Conservation (phyloP, 2,797 vertebrate species). For the Sebastes diaconus region DNA sequence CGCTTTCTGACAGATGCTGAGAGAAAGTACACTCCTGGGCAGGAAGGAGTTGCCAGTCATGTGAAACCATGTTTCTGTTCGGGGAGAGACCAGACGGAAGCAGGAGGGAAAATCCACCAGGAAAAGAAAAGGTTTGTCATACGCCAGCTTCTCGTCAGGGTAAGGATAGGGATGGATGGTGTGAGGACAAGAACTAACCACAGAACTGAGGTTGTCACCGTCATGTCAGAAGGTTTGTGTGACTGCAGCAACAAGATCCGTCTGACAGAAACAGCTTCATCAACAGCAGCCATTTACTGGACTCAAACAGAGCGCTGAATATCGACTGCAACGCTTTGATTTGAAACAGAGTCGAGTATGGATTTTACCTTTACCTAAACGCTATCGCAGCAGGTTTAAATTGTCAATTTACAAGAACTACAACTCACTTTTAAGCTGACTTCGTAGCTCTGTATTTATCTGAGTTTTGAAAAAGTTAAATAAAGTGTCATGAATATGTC, state of each 20-base stretch:
- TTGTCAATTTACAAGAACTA: neutral
- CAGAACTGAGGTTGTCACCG: neutral
- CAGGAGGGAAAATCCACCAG: slow-evolving; percentile 20
- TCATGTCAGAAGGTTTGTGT: neutral
- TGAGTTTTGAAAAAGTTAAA: neutral
- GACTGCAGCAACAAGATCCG: neutral
- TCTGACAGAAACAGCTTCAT: slow-evolving; percentile 29
- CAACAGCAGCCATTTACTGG: slow-evolving; percentile 4
- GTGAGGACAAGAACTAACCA: neutral
- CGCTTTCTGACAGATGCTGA: slow-evolving; percentile 60
- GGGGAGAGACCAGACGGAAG: slow-evolving; percentile 21
- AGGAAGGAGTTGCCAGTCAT: slow-evolving; percentile 46
- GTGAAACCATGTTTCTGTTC: slow-evolving; percentile 52
- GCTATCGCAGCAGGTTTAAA: neutral
- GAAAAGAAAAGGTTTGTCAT: neutral
- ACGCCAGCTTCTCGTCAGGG: neutral
- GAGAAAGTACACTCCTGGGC: slow-evolving; percentile 43
- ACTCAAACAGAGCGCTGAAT: slow-evolving; percentile 24
- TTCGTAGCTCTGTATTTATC: neutral
- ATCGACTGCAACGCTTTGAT: slow-evolving; percentile 41
- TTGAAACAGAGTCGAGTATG: slow-evolving; percentile 18
- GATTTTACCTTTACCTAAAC: slow-evolving; percentile 21
- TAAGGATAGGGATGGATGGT: neutral
- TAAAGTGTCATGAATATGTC: neutral
- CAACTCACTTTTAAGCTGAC: neutral